These are phyloP conservation scores for Petrocephalus schoutedeni DNA, from an alignment of 2,797 vertebrate genomes.

Conservation along the genomic window DNA sequence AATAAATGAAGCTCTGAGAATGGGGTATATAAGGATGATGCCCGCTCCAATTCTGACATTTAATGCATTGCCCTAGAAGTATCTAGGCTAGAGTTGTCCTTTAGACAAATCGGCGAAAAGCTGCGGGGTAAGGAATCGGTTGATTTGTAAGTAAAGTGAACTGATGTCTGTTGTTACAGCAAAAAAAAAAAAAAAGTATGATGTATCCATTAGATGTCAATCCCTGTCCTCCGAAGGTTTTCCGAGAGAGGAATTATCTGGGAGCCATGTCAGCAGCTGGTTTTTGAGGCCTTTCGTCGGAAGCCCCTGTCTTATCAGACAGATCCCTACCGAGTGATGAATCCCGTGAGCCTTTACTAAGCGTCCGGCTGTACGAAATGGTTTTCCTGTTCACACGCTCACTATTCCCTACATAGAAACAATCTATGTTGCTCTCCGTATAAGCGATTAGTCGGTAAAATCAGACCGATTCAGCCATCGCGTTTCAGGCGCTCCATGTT, in stretches of 20 bases:
- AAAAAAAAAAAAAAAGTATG: neutral
- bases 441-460: neutral
- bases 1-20: neutral
- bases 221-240: neutral
- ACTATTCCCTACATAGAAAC: neutral
- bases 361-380: neutral
- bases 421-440: neutral
- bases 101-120: neutral
- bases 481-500: neutral
- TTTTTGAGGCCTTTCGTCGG: neutral
- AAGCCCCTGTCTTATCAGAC: neutral
- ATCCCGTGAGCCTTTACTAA: no score
- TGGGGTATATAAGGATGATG: neutral
- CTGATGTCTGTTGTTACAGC: neutral
- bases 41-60: neutral
- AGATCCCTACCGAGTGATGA: neutral
- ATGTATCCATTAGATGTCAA: neutral
- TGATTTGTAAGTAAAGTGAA: neutral
- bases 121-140: neutral
- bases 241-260: neutral
- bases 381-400: neutral
- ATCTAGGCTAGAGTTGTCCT: neutral
- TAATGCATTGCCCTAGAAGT: neutral
- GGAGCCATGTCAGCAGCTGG: neutral
- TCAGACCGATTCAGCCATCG: neutral